Evolutionary conservation across 1,140 invertebrate species (phyloP), one percentile per base, ranked within the genome.

Genomic region (Listronotus oregonensis): DNA sequence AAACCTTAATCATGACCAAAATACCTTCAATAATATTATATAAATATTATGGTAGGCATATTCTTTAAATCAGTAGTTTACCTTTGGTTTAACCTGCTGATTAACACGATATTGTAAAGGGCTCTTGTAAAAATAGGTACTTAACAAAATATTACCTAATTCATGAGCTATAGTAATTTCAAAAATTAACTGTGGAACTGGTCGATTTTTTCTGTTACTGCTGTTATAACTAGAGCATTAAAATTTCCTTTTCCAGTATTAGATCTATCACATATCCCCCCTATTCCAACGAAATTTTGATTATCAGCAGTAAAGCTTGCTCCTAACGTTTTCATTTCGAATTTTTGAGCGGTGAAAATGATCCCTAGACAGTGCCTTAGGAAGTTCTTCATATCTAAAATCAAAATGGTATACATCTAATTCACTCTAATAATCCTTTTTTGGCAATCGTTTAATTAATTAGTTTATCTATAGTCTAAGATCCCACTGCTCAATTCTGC

Each of bases 341-440:
- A 73, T 40, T 64, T 64, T 56, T 70, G 70, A 11, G 63, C 70
- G 15, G 68, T 70, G 43, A 73, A 70, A 12, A 54, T 27, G 9
- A 71, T 50, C 10, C 68, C 70, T 9, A 73, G 58, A 66, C 67
- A 77, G 69, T 68, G 74, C 71, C 75, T 68, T 59, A 42, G 72
- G 67, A n/a, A 58, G 73, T 70, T 52, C 47, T 65, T 70, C 69
- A 51, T n/a, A 76, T 69, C 74, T 64, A 73, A 27, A 27, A 27
- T 27, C 21, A 27, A 3, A 3, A 27, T 3, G 21, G 1, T 27
- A 27, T 27, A 3, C 5, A 27, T 3, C 2, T 27, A 27, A n/a
- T 27, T 27, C 5, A 27, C 21, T 27, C 5, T 3, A 1, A 3
- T 27, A 27, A 1, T 27, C 21, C 1, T 27, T 27, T 27, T 27